Base-by-base conservation (phyloP, 2,113 vertebrate genomes). In the Rhipidura dahli region DNA sequence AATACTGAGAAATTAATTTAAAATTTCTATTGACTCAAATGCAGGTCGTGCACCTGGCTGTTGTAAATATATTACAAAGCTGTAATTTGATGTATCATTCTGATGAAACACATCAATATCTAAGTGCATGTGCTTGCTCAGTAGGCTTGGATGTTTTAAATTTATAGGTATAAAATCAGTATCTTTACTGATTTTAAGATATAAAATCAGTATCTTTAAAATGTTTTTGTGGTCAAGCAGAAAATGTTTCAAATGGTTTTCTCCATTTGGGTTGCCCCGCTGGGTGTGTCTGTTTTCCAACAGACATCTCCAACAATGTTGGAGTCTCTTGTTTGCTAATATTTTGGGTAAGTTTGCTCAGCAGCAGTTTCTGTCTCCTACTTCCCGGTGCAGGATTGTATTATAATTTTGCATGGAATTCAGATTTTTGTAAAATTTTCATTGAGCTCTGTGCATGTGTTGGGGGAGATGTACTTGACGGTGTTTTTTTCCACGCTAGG, bases 41-140 rank as follows among this genome's bases (percentile, higher is more conserved):
- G 5, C 26, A 70, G 12, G 75, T 82, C 0, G 0, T 71, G 40
- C 9, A 64, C 6, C 47, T 78, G 26, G 35, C 20, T 75, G 0
- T 53, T 72, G 11, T 20, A 49, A 71, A 69, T 81, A 24, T 0
- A 1, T 77, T 87, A 69, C 14, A 70, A 71, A 82, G 49, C 56
- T 33, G 9, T 87, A 82, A 75, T 31, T 68, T 66, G 39, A 37
- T 11, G 2, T 39, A 44, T 8, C n/a, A 40, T 76, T 69, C 35
- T 44, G 39, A 15, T 73, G 22, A 51, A 70, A 7, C 65, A 30
- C 10, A 3, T 82, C 3, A 1, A 4, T 87, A n/a, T 37, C 33
- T 18, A 64, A 72, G 68, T 2, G 0, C 21, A 10, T 59, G 9
- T 83, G 35, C 13, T 50, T 63, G 40, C 37, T 80, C 20, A 47